Conservation (phyloP, 2,113 vertebrate species). For the Hyaena hyaena region DNA sequence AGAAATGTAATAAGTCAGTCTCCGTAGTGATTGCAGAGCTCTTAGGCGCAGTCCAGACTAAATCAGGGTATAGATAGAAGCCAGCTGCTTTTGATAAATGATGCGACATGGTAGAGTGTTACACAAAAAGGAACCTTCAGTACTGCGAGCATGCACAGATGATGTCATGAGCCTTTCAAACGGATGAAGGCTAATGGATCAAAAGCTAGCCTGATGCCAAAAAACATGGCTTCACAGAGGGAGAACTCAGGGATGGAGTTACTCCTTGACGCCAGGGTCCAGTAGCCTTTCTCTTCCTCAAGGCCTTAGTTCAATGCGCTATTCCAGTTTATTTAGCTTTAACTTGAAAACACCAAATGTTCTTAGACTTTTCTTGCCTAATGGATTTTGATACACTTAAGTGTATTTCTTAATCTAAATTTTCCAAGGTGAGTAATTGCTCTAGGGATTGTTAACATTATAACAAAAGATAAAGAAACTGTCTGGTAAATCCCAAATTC, state of each 20-base stretch:
- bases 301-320: neutral
- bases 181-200: conserved; percentile 57
- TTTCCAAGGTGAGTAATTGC: conserved; percentile 38
- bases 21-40: conserved; percentile 27
- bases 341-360: conserved; percentile 17
- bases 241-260: conserved; percentile 20
- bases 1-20: conserved; percentile 56
- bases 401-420: conserved; percentile 45
- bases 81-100: conserved; percentile 76
- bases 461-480: conserved; percentile 45
- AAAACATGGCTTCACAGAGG: neutral
- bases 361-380: conserved; percentile 54
- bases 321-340: conserved; percentile 5
- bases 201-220: conserved; percentile 63
- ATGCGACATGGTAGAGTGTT: conserved; percentile 33
- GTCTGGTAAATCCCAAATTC: conserved; percentile 19
- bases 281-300: neutral
- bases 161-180: conserved; percentile 65
- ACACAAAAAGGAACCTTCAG: conserved; percentile 52
- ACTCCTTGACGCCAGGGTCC: neutral
- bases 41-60: conserved; percentile 21
- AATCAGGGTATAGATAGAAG: conserved; percentile 46
- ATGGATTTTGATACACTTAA: conserved; percentile 36
- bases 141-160: conserved; percentile 13
- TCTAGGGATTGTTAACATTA: conserved; percentile 40